Conservation (phyloP, 2,888 invertebrate genomes). For the Aphidoletes aphidimyza region DNA sequence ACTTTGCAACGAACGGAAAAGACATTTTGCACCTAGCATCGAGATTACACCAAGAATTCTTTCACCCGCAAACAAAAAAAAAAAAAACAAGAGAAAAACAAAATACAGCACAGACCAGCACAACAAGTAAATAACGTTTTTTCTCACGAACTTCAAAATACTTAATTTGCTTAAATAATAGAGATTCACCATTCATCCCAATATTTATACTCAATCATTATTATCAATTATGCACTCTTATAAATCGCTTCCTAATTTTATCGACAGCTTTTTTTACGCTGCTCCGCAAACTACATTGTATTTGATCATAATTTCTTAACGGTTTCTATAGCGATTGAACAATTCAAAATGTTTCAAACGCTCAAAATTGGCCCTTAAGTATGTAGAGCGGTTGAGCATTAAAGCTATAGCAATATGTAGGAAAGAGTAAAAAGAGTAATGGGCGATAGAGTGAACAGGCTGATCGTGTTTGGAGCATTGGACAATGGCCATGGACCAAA, state of each 20-base stretch:
- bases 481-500: background rate
- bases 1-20: background rate
- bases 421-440: background rate
- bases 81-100: background rate
- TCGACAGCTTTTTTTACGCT: background rate
- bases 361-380: background rate
- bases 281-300: background rate
- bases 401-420: background rate
- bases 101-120: background rate
- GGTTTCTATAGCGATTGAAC: background rate
- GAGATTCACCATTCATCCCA: constrained; percentile 46
- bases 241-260: constrained; percentile 53
- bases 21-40: constrained; percentile 47
- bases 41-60: constrained; percentile 28
- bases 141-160: constrained; percentile 31
- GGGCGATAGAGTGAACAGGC: background rate
- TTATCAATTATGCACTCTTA: constrained; percentile 52
- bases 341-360: background rate
- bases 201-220: constrained; percentile 44
- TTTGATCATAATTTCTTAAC: background rate
- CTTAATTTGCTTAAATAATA: constrained; percentile 53
- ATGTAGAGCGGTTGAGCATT: background rate
- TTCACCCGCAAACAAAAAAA: background rate
- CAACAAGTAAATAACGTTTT: background rate
- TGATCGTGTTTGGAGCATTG: background rate